phyloP scores from a whole-genome alignment of 2,888 invertebrate species.

The Gymnosoma rotundatum region DNA sequence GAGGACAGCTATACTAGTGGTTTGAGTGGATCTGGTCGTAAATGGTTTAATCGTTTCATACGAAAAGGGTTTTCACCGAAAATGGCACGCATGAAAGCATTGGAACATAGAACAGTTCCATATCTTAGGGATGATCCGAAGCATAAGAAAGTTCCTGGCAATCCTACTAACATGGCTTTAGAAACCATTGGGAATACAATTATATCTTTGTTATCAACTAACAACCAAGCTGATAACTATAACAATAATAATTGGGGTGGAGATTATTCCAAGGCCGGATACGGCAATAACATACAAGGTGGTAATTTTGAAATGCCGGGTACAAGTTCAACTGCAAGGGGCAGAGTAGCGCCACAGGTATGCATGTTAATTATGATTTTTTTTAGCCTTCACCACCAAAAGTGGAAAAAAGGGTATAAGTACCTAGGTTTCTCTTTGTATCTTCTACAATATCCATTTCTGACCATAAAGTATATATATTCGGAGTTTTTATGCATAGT shows the following conservation, averaged over 20 bases:
- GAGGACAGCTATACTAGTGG: slow-evolving; percentile 30
- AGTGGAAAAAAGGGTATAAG: too few species aligned
- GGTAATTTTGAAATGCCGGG: background rate
- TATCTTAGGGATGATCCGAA: slow-evolving; percentile 33
- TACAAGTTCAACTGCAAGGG: slow-evolving; percentile 12
- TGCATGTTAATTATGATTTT: background rate
- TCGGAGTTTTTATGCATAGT: too few species aligned
- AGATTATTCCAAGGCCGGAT: slow-evolving; percentile 14
- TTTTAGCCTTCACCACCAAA: too few species aligned
- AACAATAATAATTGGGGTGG: slow-evolving; percentile 29
- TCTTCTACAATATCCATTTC: too few species aligned
- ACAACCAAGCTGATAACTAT: slow-evolving; percentile 16
- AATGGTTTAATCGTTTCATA: slow-evolving; percentile 43
- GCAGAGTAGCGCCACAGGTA: slow-evolving; percentile 17
- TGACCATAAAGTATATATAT: too few species aligned
- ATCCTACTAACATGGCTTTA: slow-evolving; percentile 39
- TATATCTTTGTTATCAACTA: slow-evolving; percentile 33
- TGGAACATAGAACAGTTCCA: slow-evolving; percentile 39
- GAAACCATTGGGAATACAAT: slow-evolving; percentile 56
- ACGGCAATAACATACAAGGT: background rate
- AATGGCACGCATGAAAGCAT: slow-evolving; percentile 42
- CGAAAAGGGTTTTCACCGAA: slow-evolving; percentile 25
- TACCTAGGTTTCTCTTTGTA: too few species aligned
- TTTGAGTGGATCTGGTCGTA: slow-evolving; percentile 50
- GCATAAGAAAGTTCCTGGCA: background rate